Conservation (phyloP, 2,113 vertebrate species). For the Cyanoderma ruficeps region DNA sequence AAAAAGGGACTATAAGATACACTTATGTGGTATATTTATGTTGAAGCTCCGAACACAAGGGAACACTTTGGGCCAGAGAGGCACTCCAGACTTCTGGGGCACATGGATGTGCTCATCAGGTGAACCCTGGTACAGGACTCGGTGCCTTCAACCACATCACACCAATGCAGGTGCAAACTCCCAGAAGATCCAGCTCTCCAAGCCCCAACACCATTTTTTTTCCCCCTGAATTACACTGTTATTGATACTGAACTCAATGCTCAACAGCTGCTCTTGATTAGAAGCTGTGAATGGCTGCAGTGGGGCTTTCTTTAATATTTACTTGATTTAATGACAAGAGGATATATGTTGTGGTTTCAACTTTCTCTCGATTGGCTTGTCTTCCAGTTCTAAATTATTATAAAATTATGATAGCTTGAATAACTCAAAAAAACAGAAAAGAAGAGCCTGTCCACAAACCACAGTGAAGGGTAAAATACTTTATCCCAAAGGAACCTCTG, state of each 20-base stretch:
- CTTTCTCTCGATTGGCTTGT: not conserved
- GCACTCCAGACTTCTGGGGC: not conserved
- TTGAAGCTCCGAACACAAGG: not conserved
- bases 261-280: not conserved
- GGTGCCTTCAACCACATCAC: not conserved
- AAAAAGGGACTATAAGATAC: accelerated
- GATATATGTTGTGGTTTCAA: not conserved
- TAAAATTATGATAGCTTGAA: not conserved
- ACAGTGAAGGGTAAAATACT: not conserved
- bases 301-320: not conserved
- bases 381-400: not conserved
- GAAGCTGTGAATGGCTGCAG: not conserved
- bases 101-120: not conserved
- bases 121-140: not conserved
- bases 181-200: not conserved
- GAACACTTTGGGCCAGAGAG: not conserved
- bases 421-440: not conserved
- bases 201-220: accelerated
- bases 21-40: accelerated
- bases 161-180: accelerated
- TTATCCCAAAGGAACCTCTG: not conserved
- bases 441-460: not conserved
- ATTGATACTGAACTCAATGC: not conserved
- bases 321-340: not conserved
- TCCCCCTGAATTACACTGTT: not conserved